Base-by-base conservation (phyloP, 2,113 vertebrate species). In the Sphyrna mokarran region DNA sequence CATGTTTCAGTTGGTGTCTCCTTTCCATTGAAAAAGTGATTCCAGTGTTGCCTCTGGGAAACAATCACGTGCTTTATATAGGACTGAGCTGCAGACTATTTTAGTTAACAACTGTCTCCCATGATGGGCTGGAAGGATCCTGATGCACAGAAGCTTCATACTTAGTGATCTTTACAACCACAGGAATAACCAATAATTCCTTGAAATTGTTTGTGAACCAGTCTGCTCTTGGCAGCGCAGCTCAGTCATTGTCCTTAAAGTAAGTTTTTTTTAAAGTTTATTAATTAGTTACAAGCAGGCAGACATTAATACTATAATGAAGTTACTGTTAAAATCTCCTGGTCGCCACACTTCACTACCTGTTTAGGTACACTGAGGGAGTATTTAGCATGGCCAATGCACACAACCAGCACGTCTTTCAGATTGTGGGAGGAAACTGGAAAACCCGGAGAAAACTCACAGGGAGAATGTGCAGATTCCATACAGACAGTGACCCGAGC, bases 91-190 rank as follows among this genome's bases (percentile, higher is more conserved):
- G 58, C 37, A 37, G 61, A 66, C 61, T 66, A n/a, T n/a, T 61
- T 66, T 37, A 93, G 18, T 66, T 18, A 68, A n/a, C 58, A 93
- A 33, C 16, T 16, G 58, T 63, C 58, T 58, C 87, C 29, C n/a
- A 18, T 61, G 87, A 54, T 93, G 89, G 89, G 66, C 89, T 93
- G 37, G 63, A 93, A 93, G n/a, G 89, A 66, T 93, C 61, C 61
- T 37, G 61, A 68, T 68, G 89, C 89, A 91, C 86, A 66, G 89
- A 91, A 66, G 61, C n/a, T 66, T 68, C 61, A 37, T 66, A 23
- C n/a, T 66, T 37, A 40, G 61, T 40, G 89, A 68, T 61, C 89
- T 93, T 91, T 93, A n/a, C 16, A 93, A 37, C 29, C 37, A 13
- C 61, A 40, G 89, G 89, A 93, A 66, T 63, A 66, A 20, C 61